Evolutionary conservation across 30 jellyfish, hydroid and myxozoan species (phyloP).

Genomic region (Catostylus mosaicus): DNA sequence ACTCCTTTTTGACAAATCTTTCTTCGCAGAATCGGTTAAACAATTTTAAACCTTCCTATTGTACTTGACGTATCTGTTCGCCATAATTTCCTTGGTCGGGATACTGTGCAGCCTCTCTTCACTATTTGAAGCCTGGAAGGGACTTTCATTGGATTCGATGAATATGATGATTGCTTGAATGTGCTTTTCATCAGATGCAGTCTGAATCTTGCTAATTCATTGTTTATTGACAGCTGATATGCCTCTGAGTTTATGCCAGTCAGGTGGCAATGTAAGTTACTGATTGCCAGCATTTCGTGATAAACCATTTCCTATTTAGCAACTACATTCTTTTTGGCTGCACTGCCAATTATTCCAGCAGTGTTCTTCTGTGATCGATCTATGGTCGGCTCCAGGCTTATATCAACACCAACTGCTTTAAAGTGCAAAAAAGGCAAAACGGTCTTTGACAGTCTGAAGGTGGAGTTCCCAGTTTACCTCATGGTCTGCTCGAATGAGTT

Average conservation of each 20-base stretch:
- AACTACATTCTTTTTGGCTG: slow-evolving; percentile 27
- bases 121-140: slow-evolving; percentile 10
- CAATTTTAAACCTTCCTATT: not conserved
- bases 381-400: slow-evolving; percentile 43
- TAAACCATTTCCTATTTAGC: slow-evolving; percentile 48
- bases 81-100: slow-evolving; percentile 8
- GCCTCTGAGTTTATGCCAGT: no score
- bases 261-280: no score
- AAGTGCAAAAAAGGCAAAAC: slow-evolving; percentile 38
- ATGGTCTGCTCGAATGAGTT: slow-evolving; percentile 36
- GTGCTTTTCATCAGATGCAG: no score
- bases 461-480: slow-evolving; percentile 61
- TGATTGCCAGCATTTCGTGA: slow-evolving; percentile 52
- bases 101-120: slow-evolving; percentile 7
- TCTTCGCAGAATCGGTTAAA: slow-evolving; percentile 11
- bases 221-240: no score
- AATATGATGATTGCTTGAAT: no score
- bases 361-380: slow-evolving; percentile 46
- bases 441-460: slow-evolving; percentile 29
- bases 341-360: slow-evolving; percentile 51
- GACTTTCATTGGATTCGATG: no score
- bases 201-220: no score
- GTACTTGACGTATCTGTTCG: slow-evolving; percentile 10
- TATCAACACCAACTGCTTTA: slow-evolving; percentile 53
- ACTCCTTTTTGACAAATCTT: slow-evolving; percentile 11